phyloP scores from a whole-genome alignment of 2,797 vertebrate species.

The Myotis myotis region DNA sequence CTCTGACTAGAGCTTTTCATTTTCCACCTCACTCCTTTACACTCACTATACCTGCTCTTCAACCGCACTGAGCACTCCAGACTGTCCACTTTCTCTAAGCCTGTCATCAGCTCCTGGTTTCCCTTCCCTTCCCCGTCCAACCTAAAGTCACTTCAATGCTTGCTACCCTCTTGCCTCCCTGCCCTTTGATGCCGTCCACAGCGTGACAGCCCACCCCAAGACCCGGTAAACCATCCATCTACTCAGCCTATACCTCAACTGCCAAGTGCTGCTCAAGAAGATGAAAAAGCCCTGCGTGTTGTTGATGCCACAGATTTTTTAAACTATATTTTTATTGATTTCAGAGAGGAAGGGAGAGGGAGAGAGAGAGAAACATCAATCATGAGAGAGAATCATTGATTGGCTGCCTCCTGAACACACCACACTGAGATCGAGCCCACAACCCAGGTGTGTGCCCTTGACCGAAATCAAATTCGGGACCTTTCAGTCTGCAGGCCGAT shows the following conservation, averaged over 20 bases:
- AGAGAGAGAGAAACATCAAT: too few species aligned
- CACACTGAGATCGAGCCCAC: too few species aligned
- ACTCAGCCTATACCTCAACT: not conserved
- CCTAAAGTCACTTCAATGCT: not conserved
- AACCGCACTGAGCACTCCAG: not conserved
- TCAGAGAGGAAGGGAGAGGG: too few species aligned
- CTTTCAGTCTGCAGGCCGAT: too few species aligned
- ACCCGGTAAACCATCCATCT: not conserved
- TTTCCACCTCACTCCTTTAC: not conserved
- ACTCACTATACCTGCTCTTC: not conserved
- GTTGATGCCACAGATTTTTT: not conserved
- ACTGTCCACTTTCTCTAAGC: not conserved
- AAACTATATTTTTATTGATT: too few species aligned
- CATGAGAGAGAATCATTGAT: too few species aligned
- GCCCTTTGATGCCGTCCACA: not conserved
- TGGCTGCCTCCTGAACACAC: too few species aligned
- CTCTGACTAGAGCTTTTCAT: not conserved
- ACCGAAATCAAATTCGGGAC: too few species aligned
- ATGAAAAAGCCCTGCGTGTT: not conserved
- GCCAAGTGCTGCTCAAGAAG: not conserved
- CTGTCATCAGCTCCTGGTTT: not conserved
- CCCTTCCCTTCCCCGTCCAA: not conserved
- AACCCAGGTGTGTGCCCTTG: too few species aligned
- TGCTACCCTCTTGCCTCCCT: not conserved
- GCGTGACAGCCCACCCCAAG: not conserved